Base-by-base conservation (phyloP, 2,797 vertebrate species). In the Myiotriccus ornatus region DNA sequence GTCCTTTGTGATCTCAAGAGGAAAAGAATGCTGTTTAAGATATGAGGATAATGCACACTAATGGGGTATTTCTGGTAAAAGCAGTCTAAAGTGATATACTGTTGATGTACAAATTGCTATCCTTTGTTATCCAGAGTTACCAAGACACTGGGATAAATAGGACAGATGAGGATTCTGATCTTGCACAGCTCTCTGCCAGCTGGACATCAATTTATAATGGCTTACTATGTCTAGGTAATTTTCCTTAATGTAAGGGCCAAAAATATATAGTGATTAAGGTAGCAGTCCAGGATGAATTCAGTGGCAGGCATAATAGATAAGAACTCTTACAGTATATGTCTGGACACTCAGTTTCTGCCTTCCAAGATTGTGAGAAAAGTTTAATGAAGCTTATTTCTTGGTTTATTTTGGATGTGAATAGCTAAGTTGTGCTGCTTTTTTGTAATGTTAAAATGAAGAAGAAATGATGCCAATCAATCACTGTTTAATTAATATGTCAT, bases 1-100 rank as follows among this genome's bases (percentile, higher is more conserved):
- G 21, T 89, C 49, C 79, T 95, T 92, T 91, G 84, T 23, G 59
- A 23, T 65, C 93, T 91, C 90, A 50, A 43, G 78, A 92, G 78
- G n/a, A 84, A 74, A 85, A 73, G 50, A 27, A 37, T 4, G 34
- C 57, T 32, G 39, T 78, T 85, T 78, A 92, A 91, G 79, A 94
- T 86, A 91, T 32, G 75, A 91, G 53, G 89, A 69, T 94, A 96
- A 96, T 96, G 93, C 53, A 81, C 79, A n/a, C 85, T 96, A 95
- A 92, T 95, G 69, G 64, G 30, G 25, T 91, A 77, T 95, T 94
- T 92, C 93, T 94, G 57, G 56, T 94, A 73, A 81, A 94, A 84
- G 73, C 63, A 75, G 52, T 76, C 76, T 84, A 20, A 89, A 80
- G n/a, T 81, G 71, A 65, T 86, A 18, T 47, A 65, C 65, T 71